Base-by-base conservation (phyloP, 1,140 invertebrate genomes). In the Platyscapa corneri region DNA sequence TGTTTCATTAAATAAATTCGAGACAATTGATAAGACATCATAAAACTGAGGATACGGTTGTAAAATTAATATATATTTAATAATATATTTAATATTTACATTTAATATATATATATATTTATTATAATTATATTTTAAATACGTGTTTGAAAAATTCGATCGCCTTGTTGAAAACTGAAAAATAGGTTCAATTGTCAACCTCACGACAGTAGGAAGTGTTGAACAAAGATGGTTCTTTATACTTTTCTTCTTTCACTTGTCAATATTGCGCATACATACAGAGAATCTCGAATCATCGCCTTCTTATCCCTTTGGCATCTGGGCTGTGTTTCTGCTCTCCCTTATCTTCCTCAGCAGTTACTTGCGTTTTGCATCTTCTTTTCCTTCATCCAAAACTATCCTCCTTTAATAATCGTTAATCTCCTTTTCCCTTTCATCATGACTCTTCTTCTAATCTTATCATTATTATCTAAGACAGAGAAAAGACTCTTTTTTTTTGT, bases 361-460 rank as follows among this genome's bases (percentile, higher is more conserved):
- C 87, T 83, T 80, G 84, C 85, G 84, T 82, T 46, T 82, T 85
- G 84, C 82, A 23, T 67, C 86, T 84, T 79, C 42, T 82, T 65
- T 34, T 42, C 74, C 53, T n/a, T 34, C 67, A 46, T 30, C 34
- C 74, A 10, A 2, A 34, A 49, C 42, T 32, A 82, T 74, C 46
- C 18, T n/a, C n/a, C n/a, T n/a, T n/a, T n/a, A n/a, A n/a, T n/a
- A n/a, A n/a, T n/a, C n/a, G 67, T 20, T 49, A 42, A 74, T 74
- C 42, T 46, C 67, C 34, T 2, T 82, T 82, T 86, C 65, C 46
- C 74, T 83, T 81, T 82, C 34, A 64, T 82, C 76, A 7, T 34
- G 53, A 75, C 49, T 56, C 70, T 64, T 1, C n/a, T 30, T 32
- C 46, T 2, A 37, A 37, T 82, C 23, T 72, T 39, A 82, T 53